Percentiles rank a stretch among this genome's conserved stretches.
phyloP scores from a whole-genome alignment of 2,113 vertebrate species.

The Dasyornis broadbenti region DNA sequence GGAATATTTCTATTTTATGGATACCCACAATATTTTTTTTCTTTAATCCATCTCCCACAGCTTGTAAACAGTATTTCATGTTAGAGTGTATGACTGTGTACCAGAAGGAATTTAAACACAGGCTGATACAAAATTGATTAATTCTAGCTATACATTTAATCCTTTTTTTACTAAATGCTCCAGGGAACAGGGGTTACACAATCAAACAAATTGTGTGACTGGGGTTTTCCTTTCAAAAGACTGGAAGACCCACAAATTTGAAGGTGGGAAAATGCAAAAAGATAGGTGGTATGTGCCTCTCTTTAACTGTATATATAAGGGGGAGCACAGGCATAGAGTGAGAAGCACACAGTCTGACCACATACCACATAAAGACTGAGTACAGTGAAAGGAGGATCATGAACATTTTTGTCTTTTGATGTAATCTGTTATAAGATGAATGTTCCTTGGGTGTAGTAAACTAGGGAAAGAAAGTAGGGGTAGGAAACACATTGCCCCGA shows the following conservation, averaged over 20 bases:
- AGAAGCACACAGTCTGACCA: not conserved
- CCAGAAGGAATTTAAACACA: not conserved
- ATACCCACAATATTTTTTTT: not conserved
- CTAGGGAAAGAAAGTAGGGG: not conserved
- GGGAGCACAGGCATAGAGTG: not conserved
- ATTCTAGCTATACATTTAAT: not conserved
- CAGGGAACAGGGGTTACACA: not conserved
- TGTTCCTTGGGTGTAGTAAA: not conserved
- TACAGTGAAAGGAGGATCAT: not conserved
- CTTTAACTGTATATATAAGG: not conserved
- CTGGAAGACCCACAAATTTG: not conserved
- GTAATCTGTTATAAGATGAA: not conserved
- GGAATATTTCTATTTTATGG: not conserved
- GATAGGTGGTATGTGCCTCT: not conserved
- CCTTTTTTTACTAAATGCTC: not conserved
- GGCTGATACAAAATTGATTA: not conserved
- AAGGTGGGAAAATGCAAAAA: not conserved
- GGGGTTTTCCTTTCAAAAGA: not conserved
- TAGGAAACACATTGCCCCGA: not conserved
- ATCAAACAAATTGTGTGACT: not conserved
- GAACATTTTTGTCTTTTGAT: not conserved
- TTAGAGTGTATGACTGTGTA: not conserved
- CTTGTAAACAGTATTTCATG: not conserved
- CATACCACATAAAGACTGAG: not conserved
- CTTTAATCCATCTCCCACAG: not conserved